These are phyloP conservation scores for Biston stratarius DNA, from an alignment of 2,888 invertebrate species.

Conservation along the genomic window DNA sequence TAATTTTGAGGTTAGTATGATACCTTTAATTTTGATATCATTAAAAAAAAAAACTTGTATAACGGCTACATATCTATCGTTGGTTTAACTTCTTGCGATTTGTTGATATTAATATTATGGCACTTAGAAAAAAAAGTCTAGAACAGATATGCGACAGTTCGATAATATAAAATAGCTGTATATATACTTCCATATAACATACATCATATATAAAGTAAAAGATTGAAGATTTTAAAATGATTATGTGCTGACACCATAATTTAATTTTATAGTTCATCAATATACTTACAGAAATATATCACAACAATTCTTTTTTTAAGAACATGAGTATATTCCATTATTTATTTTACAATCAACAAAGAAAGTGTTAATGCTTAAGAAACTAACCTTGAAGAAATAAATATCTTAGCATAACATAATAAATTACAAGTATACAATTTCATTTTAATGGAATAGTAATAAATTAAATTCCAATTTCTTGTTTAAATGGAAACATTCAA, in stretches of 20 bases:
- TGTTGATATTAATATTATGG: conserved; percentile 12
- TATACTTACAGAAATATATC: conserved; percentile 20
- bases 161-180: background rate
- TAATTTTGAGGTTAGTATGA: no score
- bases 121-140: conserved; percentile 23
- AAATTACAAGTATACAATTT: conserved; percentile 3
- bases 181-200: background rate
- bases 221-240: background rate
- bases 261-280: background rate
- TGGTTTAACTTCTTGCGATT: no score
- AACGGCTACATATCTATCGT: no score
- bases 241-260: background rate
- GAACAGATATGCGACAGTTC: conserved; percentile 15
- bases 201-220: background rate
- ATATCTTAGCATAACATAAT: conserved; percentile 18
- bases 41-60: no score
- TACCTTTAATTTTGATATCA: no score
- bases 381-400: conserved; percentile 38
- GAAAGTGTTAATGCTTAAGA: conserved; percentile 14
- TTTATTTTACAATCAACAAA: conserved; percentile 15
- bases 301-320: conserved; percentile 32
- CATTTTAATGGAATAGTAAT: conserved; percentile 13
- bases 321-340: conserved; percentile 36
- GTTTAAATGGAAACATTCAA: background rate
- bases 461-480: background rate